phyloP scores from a whole-genome alignment of 2,797 vertebrate genomes.

The Pagetopsis macropterus region DNA sequence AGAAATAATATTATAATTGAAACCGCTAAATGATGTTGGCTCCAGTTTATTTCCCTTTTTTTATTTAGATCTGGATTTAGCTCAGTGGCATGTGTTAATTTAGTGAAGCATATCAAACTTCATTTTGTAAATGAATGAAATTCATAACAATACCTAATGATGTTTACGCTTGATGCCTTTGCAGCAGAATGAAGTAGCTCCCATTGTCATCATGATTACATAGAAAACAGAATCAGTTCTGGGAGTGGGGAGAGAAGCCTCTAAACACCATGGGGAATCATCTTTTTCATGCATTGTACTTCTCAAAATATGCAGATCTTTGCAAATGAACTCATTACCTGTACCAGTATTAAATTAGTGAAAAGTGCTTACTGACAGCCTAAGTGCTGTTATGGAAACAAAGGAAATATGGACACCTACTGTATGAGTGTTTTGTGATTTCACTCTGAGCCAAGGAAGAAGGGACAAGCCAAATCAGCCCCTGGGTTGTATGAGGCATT shows the following conservation, averaged over 20 bases:
- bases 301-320: constrained; percentile 64
- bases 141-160: constrained; percentile 54
- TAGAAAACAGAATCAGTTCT: constrained; percentile 36
- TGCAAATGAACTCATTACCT: constrained; percentile 68
- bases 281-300: constrained; percentile 42
- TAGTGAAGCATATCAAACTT: constrained; percentile 19
- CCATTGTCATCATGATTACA: constrained; percentile 40
- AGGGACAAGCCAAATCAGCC: constrained; percentile 20
- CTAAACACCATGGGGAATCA: constrained; percentile 41
- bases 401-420: constrained; percentile 43
- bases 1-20: too few relatives aligned
- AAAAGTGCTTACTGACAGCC: constrained; percentile 43
- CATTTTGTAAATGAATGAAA: constrained; percentile 53
- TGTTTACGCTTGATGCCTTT: constrained; percentile 62
- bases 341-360: constrained; percentile 53
- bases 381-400: constrained; percentile 61
- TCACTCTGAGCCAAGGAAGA: constrained; percentile 21
- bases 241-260: constrained; percentile 15
- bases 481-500: constrained; percentile 4
- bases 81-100: constrained; percentile 27
- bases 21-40: neutral
- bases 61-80: constrained; percentile 36
- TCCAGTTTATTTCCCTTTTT: constrained; percentile 2
- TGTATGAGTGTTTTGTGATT: constrained; percentile 37
- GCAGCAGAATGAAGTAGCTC: constrained; percentile 45